Evolutionary conservation across 2,888 invertebrate genomes (phyloP), one percentile per base, ranked within the genome.

Genomic region (Melipona bicolor): DNA sequence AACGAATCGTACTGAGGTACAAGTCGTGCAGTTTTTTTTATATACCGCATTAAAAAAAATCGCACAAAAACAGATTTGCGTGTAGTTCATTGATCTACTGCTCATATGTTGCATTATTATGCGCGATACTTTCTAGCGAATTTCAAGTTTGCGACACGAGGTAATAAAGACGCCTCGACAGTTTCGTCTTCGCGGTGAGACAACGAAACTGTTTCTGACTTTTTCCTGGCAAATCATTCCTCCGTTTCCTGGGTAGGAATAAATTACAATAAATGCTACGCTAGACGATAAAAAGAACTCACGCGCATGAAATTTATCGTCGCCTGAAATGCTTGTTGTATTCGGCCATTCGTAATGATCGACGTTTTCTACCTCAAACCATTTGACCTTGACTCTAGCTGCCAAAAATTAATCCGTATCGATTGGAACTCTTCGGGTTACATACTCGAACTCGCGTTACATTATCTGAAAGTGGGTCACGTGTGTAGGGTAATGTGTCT

Each of bases 81-180:
- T 32, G 32, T 32, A 43, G 68, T 67, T 67, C 64, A 9, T 52
- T 59, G 67, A 77, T 76, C 76, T 43, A 6, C 15, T 50, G 19
- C 32, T 70, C 75, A 65, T 71, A 77, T 68, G 54, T 69, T 68
- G 71, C 61, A 36, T 72, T 77, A 72, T 68, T 72, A 76, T 67
- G 71, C 69, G 59, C 17, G 77, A 67, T 54, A 72, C 69, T 59
- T 52, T 54, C 50, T 73, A 9, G 36, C 9, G 9, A 36, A 36
- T 36, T 84, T 74, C 72, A n/a, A 19, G 43, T 68, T 49, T 70
- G 71, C 68, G 56, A 32, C 80, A 56, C 77, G 52, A 19, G 56
- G 52, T 68, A 76, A 80, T 59, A 84, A 77, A 81, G 49, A 13
- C 64, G 62, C 56, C 62, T 71, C 56, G 56, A 56, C n/a, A 43